Conservation (phyloP, 2,888 invertebrate genomes). For the Drosophila sordidula region DNA sequence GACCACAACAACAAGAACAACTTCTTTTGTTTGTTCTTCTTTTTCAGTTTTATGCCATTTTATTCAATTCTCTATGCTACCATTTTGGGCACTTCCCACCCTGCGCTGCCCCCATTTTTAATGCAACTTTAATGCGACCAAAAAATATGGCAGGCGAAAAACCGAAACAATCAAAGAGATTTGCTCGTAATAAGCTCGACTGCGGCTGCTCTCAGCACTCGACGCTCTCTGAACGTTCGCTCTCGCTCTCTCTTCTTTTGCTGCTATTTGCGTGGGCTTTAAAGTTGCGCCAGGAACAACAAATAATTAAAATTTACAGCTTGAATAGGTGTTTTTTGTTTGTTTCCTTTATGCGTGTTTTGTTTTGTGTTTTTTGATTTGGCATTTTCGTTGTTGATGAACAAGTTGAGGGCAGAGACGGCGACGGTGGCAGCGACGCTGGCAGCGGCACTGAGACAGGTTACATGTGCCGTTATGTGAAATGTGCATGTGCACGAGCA, state of each 20-base stretch:
- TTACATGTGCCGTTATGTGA: constrained; percentile 47
- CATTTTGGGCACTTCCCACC: background rate
- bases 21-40: background rate
- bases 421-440: constrained; percentile 14
- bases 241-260: background rate
- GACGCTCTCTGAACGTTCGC: background rate
- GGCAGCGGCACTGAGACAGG: constrained; percentile 24
- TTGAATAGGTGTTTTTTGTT: constrained; percentile 38
- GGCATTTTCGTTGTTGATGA: constrained; percentile 19
- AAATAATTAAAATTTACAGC: constrained; percentile 69
- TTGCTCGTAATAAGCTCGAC: constrained; percentile 19
- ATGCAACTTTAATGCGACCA: constrained; percentile 28
- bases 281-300: constrained; percentile 50
- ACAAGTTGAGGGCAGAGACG: constrained; percentile 27
- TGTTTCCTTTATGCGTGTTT: constrained; percentile 1
- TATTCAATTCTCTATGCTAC: background rate
- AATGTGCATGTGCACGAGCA: background rate
- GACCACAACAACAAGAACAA: background rate
- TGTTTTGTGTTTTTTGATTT: constrained; percentile 25
- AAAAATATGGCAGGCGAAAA: constrained; percentile 1
- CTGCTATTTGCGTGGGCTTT: constrained; percentile 24
- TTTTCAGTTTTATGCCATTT: background rate
- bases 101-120: background rate
- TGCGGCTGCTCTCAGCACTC: constrained; percentile 1
- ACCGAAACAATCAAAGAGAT: constrained; percentile 10